Percentiles rank a stretch among this genome's conserved stretches.
phyloP scores from a whole-genome alignment of 2,797 vertebrate species.

The Anguilla marmorata region DNA sequence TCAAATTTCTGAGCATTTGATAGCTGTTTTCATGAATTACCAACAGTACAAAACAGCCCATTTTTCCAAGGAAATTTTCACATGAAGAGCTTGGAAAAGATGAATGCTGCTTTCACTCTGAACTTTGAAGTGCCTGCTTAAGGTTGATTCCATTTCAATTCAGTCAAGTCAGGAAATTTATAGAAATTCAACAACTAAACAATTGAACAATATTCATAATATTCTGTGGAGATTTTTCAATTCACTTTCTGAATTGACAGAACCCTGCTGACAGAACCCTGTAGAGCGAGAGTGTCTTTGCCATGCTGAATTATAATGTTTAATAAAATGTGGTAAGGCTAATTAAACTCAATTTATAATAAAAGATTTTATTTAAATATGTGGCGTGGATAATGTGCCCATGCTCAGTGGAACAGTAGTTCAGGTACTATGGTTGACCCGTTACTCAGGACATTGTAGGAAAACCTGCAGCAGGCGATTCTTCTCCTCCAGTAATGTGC shows the following conservation, averaged over 20 bases:
- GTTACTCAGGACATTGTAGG: background rate
- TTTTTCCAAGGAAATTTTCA: background rate
- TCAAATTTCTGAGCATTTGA: background rate
- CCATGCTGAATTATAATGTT: background rate
- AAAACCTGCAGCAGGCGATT: constrained; percentile 30
- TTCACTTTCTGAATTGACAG: too few relatives aligned
- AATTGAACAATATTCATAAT: too few relatives aligned
- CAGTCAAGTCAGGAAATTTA: background rate
- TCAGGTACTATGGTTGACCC: background rate
- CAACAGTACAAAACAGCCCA: background rate
- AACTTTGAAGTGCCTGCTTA: background rate
- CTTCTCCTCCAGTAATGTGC: constrained; percentile 36
- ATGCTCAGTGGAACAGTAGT: background rate
- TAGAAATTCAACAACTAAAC: too few relatives aligned
- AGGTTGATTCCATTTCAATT: background rate
- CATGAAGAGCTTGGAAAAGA: background rate
- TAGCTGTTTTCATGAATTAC: background rate
- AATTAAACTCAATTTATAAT: background rate
- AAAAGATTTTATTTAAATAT: background rate
- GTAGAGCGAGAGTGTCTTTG: background rate
- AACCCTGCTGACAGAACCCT: too few relatives aligned
- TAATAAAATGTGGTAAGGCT: background rate
- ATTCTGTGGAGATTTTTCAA: too few relatives aligned
- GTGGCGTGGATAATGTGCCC: background rate
- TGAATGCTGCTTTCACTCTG: background rate